Base-by-base conservation (phyloP, 2,888 invertebrate genomes). In the Philereme vetulata region DNA sequence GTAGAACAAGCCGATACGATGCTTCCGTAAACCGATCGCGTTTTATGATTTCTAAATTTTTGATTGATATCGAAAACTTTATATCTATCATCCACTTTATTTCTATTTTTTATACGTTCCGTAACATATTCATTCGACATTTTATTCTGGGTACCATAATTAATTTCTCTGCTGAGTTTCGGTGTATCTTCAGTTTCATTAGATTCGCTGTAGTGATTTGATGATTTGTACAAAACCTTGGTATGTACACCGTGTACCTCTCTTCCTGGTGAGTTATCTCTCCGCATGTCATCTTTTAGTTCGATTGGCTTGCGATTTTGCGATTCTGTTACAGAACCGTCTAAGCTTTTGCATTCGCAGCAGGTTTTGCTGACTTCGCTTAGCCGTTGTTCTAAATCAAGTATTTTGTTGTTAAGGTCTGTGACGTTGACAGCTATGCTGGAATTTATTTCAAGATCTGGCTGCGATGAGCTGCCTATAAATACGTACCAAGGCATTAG, bases 381-480 rank as follows among this genome's bases (percentile, higher is more conserved):
- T 43, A 86, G 70, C 64, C 86, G 81, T 54, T 84, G 72, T 68
- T 89, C 88, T 44, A 86, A 70, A 11, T 82, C 82, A 53, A 75
- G 68, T 68, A 87, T 86, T 70, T 85, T 86, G 58, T 84, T 82
- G 67, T 86, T 87, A 50, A 88, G 72, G 62, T 90, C 82, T 11
- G 84, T 81, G 11, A 88, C 84, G 62, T 88, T 86, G 42, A 85
- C 74, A 65, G 81, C 79, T 67, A 85, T 82, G 71, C 82, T 86
- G 48, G 90, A 88, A 74, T 83, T 83, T 67, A 84, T 85, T 75
- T 84, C 82, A 54, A 85, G 82, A 64, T 85, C 81, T 10, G 81
- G 80, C 68, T 86, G 84, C 42, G 89, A 87, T 52, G 81, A 63
- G 57, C 78, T 85, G 60, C 88, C 90, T 90, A 80, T 1, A 83